Evolutionary conservation across 2,113 vertebrate species (phyloP).

Genomic region (Hylia prasina): DNA sequence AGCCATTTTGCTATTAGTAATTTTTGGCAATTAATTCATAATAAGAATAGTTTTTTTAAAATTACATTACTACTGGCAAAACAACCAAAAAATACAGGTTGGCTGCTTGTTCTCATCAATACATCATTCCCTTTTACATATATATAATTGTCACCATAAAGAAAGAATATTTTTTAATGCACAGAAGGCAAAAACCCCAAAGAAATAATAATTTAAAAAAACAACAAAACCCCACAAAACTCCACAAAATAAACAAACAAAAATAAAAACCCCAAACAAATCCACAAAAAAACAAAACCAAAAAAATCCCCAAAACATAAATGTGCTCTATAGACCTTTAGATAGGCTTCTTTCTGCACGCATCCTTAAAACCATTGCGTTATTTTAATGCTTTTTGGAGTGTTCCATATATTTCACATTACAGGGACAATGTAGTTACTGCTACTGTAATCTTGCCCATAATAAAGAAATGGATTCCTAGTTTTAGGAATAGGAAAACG

Average conservation of each 20-base stretch:
- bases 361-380: not conserved
- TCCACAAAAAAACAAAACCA: not conserved
- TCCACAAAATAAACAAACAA: no score
- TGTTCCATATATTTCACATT: not conserved
- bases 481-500: no score
- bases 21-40: not conserved
- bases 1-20: not conserved
- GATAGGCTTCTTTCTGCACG: not conserved
- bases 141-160: not conserved
- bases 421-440: not conserved
- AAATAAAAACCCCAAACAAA: no score
- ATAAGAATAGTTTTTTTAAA: not conserved
- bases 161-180: not conserved
- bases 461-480: not conserved
- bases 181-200: not conserved
- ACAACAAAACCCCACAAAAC: not conserved
- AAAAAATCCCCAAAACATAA: not conserved
- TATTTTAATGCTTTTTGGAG: conserved; percentile 24
- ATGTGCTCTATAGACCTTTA: not conserved
- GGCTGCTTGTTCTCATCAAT: not conserved
- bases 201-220: not conserved
- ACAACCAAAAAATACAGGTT: not conserved
- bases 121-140: not conserved
- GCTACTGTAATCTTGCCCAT: not conserved
- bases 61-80: not conserved